Evolutionary conservation across 2,113 vertebrate species (phyloP).

Genomic region (Elephantulus edwardii): DNA sequence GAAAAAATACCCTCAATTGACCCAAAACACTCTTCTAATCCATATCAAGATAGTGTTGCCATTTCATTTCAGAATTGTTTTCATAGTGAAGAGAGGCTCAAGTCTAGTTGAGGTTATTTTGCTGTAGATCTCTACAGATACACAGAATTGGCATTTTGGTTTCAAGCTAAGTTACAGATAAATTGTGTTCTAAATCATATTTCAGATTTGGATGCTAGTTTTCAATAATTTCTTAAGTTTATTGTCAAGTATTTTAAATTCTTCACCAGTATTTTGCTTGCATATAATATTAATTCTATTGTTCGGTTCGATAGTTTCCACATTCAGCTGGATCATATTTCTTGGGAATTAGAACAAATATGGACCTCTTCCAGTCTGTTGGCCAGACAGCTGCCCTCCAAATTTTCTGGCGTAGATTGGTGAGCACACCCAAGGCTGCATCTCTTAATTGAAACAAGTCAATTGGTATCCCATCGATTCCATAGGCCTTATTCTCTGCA

Average conservation of each 20-base stretch:
- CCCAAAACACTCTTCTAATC: neutral
- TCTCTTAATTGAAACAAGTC: too few species aligned
- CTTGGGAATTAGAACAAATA: too few species aligned
- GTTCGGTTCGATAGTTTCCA: too few species aligned
- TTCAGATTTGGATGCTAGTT: neutral
- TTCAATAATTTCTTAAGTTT: neutral
- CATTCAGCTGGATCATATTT: too few species aligned
- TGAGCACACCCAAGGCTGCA: too few species aligned
- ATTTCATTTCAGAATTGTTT: slow-evolving; percentile 52
- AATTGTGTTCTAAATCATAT: neutral
- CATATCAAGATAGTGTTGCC: slow-evolving; percentile 9
- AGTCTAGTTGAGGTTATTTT: neutral
- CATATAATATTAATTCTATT: too few species aligned
- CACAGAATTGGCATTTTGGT: slow-evolving; percentile 29
- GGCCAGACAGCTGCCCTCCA: too few species aligned
- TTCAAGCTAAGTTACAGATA: neutral
- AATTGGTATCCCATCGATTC: too few species aligned
- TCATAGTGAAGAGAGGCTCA: neutral
- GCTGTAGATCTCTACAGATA: neutral
- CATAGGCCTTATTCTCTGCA: too few species aligned
- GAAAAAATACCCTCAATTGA: slow-evolving; percentile 23
- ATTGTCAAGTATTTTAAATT: slow-evolving; percentile 27
- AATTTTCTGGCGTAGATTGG: too few species aligned
- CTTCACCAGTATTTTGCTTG: too few species aligned
- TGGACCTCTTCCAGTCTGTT: too few species aligned